Conservation (phyloP, 2,113 vertebrate species). For the Ameiurus melas region DNA sequence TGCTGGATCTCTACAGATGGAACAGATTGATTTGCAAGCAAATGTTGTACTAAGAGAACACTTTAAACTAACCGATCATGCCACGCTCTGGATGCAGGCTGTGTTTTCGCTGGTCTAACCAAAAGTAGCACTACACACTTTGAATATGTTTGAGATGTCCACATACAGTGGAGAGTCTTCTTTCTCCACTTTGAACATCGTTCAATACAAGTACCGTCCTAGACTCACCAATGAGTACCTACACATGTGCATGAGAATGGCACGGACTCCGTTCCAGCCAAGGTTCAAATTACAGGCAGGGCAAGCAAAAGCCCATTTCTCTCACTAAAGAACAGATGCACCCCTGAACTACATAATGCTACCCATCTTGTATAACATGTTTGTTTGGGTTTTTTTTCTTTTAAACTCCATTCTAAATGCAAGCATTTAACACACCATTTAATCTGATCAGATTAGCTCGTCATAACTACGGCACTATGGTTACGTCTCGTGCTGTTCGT, state of each 20-base stretch:
- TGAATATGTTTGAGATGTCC: constrained; percentile 46
- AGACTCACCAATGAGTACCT: no score
- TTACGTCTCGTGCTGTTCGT: not conserved
- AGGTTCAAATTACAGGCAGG: constrained; percentile 1
- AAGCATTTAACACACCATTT: not conserved
- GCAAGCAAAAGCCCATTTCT: not conserved
- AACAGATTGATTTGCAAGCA: no score
- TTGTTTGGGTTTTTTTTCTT: not conserved
- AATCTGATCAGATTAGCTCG: not conserved
- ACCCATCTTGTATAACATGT: no score
- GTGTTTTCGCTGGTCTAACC: constrained; percentile 43
- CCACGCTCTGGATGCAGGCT: not conserved
- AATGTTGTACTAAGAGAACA: no score
- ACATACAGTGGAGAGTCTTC: constrained; percentile 37
- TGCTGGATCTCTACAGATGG: no score
- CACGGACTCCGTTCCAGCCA: constrained; percentile 27
- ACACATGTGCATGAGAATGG: constrained; percentile 38
- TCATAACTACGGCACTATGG: not conserved
- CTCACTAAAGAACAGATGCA: not conserved
- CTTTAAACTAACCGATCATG: not conserved
- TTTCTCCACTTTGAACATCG: no score
- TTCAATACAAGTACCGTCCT: no score
- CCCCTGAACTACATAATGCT: not conserved
- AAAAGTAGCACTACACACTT: constrained; percentile 44
- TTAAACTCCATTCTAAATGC: not conserved